These are phyloP conservation scores for Gopherus flavomarginatus DNA, from an alignment of 2,113 vertebrate genomes.

Conservation along the genomic window DNA sequence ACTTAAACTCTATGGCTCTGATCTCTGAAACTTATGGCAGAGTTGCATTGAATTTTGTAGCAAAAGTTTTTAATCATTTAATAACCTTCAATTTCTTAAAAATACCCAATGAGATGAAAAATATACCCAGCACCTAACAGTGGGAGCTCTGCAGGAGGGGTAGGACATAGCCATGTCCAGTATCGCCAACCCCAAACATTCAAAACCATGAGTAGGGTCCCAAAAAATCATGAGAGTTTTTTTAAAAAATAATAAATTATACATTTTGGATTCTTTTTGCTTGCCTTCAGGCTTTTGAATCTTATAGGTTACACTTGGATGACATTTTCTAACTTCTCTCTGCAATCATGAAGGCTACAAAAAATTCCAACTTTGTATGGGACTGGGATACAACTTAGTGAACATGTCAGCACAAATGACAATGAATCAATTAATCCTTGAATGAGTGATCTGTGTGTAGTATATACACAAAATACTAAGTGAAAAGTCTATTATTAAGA, in stretches of 20 bases:
- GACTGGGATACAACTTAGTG: slow-evolving; percentile 14
- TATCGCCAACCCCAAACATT: not conserved
- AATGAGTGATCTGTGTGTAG: slow-evolving; percentile 11
- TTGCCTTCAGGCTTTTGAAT: not conserved
- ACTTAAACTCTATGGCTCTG: not conserved
- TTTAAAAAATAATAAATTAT: not conserved
- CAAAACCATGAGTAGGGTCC: not conserved
- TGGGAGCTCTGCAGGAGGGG: not conserved
- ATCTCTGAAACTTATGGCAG: not conserved
- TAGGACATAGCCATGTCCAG: not conserved
- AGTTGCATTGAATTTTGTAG: not conserved
- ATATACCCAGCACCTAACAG: fast-evolving
- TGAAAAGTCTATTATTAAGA: slow-evolving; percentile 47
- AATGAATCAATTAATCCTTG: slow-evolving; percentile 56
- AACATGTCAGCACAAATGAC: slow-evolving; percentile 32
- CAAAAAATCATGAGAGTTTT: slow-evolving; percentile 10
- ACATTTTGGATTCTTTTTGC: not conserved
- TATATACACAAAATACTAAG: not conserved
- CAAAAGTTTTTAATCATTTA: not conserved
- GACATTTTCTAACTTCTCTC: not conserved
- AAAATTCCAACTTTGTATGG: slow-evolving; percentile 47
- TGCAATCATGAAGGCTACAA: not conserved
- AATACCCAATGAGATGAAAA: not conserved
- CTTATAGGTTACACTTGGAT: not conserved
- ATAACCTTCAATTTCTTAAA: not conserved